Percentiles rank a stretch among this genome's conserved stretches.
phyloP scores from a whole-genome alignment of 1,140 invertebrate species.

The Drosophila triauraria region DNA sequence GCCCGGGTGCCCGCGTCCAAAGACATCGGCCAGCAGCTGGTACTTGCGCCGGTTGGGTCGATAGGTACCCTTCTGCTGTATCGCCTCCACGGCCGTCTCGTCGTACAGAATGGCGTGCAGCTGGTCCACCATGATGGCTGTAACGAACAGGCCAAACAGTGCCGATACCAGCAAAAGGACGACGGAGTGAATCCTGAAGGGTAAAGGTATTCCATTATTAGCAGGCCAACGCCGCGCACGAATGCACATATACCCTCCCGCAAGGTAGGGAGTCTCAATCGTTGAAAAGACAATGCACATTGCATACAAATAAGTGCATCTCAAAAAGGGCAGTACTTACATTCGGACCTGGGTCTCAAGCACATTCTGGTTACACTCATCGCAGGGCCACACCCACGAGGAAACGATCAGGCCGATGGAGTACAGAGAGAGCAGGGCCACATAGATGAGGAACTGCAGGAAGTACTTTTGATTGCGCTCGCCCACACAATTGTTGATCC shows the following conservation, averaged over 20 bases:
- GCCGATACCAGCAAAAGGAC: constrained; percentile 93
- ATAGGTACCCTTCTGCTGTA: constrained; percentile 89
- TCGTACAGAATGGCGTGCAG: constrained; percentile 93
- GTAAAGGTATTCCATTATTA: neutral
- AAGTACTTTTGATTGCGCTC: constrained; percentile 98
- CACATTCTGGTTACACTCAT: constrained; percentile 89
- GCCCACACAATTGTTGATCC: constrained; percentile 98
- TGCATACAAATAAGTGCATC: neutral
- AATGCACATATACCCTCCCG: neutral
- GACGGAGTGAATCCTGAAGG: constrained; percentile 92
- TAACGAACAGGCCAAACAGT: constrained; percentile 95
- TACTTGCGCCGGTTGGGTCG: constrained; percentile 89
- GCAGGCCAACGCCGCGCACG: no score
- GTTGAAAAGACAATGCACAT: neutral
- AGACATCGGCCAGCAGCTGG: constrained; percentile 91
- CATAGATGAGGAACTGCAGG: constrained; percentile 95
- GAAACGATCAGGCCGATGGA: constrained; percentile 90
- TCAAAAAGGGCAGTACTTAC: constrained; percentile 86
- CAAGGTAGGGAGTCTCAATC: neutral
- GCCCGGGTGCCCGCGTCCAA: constrained; percentile 89
- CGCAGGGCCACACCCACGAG: constrained; percentile 92
- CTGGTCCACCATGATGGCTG: constrained; percentile 96
- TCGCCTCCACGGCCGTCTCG: constrained; percentile 89
- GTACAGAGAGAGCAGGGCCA: constrained; percentile 89
- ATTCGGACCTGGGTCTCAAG: constrained; percentile 90